Conservation (phyloP, 2,888 invertebrate species). For the Drosophila greeni region DNA sequence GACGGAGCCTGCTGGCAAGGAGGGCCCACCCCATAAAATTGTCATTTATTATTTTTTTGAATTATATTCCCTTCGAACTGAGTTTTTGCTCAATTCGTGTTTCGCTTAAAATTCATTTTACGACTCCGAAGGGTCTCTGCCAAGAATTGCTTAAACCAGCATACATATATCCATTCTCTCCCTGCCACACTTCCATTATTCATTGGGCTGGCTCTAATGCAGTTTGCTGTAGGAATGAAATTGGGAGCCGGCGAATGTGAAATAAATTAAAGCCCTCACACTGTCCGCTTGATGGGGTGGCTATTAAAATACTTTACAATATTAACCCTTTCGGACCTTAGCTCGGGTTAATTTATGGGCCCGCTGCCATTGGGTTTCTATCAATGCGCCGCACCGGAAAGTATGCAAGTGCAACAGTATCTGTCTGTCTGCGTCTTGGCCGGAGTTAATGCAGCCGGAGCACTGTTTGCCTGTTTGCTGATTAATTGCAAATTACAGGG, state of each 20-base stretch:
- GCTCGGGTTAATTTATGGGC: slow-evolving; percentile 34
- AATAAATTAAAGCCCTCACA: slow-evolving; percentile 50
- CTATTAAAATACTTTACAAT: slow-evolving; percentile 65
- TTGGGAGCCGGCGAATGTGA: slow-evolving; percentile 60
- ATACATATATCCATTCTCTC: neutral
- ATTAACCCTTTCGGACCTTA: slow-evolving; percentile 55
- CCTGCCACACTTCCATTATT: slow-evolving; percentile 2
- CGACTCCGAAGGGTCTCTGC: slow-evolving; percentile 11
- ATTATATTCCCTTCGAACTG: slow-evolving; percentile 37
- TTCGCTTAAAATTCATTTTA: slow-evolving; percentile 36
- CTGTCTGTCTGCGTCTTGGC: slow-evolving; percentile 33
- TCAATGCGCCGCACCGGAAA: slow-evolving; percentile 54
- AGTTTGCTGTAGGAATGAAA: slow-evolving; percentile 50
- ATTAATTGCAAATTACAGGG: slow-evolving; percentile 71
- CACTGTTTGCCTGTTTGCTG: slow-evolving; percentile 60
- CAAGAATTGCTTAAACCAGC: slow-evolving; percentile 2
- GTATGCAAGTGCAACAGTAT: slow-evolving; percentile 50
- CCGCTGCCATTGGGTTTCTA: slow-evolving; percentile 45
- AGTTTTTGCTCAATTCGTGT: slow-evolving; percentile 10
- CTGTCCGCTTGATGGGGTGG: slow-evolving; percentile 13
- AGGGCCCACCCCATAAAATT: slow-evolving; percentile 53
- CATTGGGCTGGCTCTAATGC: slow-evolving; percentile 25
- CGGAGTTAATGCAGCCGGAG: slow-evolving; percentile 40
- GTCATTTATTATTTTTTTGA: slow-evolving; percentile 66
- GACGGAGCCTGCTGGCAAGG: slow-evolving; percentile 14